A percentile compares a stretch with the other conserved stretches of the same genome.
phyloP scores from a whole-genome alignment of 1,140 invertebrate genomes.

The Drosophila nikananu region DNA sequence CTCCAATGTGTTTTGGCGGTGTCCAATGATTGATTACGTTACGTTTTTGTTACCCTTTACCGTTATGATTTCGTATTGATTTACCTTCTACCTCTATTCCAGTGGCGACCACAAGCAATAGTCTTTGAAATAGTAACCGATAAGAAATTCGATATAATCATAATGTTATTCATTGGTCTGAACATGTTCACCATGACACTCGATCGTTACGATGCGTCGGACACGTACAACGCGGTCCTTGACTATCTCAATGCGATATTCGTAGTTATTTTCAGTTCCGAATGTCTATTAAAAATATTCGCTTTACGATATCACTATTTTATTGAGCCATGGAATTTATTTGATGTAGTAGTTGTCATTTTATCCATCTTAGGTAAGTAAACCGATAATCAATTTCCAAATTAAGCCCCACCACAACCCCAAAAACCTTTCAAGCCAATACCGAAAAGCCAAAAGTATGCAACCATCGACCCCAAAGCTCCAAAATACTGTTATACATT shows the following conservation, averaged over 20 bases:
- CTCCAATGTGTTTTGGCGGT: conserved; percentile 63
- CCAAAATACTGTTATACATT: conserved; percentile 6
- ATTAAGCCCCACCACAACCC: conserved; percentile 27
- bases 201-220: conserved; percentile 96
- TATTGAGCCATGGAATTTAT: conserved; percentile 99
- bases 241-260: conserved; percentile 98
- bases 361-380: conserved; percentile 97
- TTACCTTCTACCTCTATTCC: conserved; percentile 69
- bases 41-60: conserved; percentile 23
- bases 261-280: conserved; percentile 98
- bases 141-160: conserved; percentile 99
- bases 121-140: conserved; percentile 99
- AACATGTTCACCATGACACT: conserved; percentile 99
- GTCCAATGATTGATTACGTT: conserved; percentile 41
- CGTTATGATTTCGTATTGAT: conserved; percentile 30
- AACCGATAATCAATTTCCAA: conserved; percentile 67
- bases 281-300: conserved; percentile 99
- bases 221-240: conserved; percentile 93
- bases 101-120: conserved; percentile 98
- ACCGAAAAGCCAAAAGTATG: conserved; percentile 45
- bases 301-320: conserved; percentile 99
- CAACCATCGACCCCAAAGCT: conserved; percentile 53
- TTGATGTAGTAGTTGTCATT: conserved; percentile 99
- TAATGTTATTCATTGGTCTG: conserved; percentile 99
- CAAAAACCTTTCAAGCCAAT: conserved; percentile 17